Evolutionary conservation across 2,113 vertebrate species (phyloP), one percentile per base, ranked within the genome.

Genomic region (Chloroceryle aenea): DNA sequence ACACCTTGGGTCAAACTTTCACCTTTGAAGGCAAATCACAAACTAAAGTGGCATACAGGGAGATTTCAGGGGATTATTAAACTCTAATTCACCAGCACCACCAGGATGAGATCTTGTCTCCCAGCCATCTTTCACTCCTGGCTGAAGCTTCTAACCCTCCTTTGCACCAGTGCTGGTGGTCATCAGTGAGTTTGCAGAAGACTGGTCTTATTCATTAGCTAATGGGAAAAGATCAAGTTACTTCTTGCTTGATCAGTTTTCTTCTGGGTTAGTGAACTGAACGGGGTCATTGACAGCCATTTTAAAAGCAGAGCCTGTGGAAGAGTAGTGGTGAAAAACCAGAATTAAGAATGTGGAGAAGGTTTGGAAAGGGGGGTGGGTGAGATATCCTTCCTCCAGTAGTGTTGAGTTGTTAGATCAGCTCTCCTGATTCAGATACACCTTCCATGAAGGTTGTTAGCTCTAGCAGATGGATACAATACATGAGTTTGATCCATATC

Each of bases 401-500:
- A 81, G 55, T 11, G 21, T 4, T 82, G 69, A 87, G 84, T 43
- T 95, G 82, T 84, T 78, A 95, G 64, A 78, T 81, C 83, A 92
- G 61, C 43, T 87, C 89, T 89, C 15, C 81, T 89, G 80, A 89
- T 95, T 89, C 86, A 87, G 64, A 74, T 55, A 61, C 42, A 53
- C 83, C 89, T 93, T 93, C 66, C 58, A 59, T 43, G 73, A 52
- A 81, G 42, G 55, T 77, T 55, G 61, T 61, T 92, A 95, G 76
- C 38, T 89, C 38, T 59, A 90, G 89, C 86, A 95, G 86, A 95
- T 74, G 68, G 76, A 69, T 63, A 92, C 86, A 82, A 79, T 63
- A 77, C 4, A 36, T 71, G 56, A 48, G 29, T 89, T 88, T 71
- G 71, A 93, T 59, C 71, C 58, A 15, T 67, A 82, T 62, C 16